phyloP scores from a whole-genome alignment of 2,113 vertebrate species.

The Microtus richardsoni region DNA sequence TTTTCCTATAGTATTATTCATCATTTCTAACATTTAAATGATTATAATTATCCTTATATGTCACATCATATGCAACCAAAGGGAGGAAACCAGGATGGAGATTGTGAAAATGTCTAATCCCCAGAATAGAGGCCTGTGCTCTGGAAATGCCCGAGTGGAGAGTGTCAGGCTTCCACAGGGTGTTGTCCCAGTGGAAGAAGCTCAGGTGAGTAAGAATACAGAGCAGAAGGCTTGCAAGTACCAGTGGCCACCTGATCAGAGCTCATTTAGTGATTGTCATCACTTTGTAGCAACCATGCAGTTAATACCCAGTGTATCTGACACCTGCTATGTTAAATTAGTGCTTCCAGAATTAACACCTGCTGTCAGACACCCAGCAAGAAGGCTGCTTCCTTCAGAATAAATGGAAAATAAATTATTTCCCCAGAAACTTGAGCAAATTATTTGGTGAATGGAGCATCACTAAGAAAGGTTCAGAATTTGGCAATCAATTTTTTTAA shows the following conservation, averaged over 20 bases:
- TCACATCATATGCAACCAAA: constrained; percentile 56
- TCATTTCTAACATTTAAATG: constrained; percentile 74
- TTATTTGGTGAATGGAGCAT: constrained; percentile 66
- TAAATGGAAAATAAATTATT: constrained; percentile 71
- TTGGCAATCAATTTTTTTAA: constrained; percentile 40
- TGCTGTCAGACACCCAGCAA: constrained; percentile 75
- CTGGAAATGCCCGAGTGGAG: neutral
- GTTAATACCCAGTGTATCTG: constrained; percentile 80
- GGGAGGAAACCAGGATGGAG: neutral
- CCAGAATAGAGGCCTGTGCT: neutral
- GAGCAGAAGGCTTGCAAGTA: constrained; percentile 53
- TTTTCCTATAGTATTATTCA: constrained; percentile 75
- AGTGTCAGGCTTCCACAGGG: neutral
- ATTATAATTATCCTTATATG: constrained; percentile 72
- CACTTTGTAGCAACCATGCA: constrained; percentile 70
- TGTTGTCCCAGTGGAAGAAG: neutral
- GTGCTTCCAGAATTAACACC: constrained; percentile 79
- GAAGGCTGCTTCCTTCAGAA: constrained; percentile 68
- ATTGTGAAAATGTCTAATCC: neutral
- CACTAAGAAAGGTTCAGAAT: constrained; percentile 64
- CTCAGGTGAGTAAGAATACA: constrained; percentile 64
- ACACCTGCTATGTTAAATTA: constrained; percentile 83
- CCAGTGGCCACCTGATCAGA: constrained; percentile 70
- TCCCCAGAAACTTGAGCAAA: constrained; percentile 71
- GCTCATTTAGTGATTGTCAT: constrained; percentile 77